Conservation (phyloP, 2,113 vertebrate species). For the Caloenas nicobarica region DNA sequence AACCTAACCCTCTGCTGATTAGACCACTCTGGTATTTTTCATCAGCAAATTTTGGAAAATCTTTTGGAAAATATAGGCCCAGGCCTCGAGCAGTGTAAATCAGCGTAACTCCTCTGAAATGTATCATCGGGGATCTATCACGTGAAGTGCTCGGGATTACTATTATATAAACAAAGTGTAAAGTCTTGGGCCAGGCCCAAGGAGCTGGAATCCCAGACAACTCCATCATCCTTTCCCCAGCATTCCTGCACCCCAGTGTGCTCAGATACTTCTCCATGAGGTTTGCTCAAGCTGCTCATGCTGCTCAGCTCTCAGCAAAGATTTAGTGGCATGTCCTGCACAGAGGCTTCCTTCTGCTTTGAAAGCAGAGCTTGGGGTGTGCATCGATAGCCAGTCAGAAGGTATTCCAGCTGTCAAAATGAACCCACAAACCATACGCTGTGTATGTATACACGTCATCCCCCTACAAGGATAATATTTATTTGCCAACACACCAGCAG, state of each 20-base stretch:
- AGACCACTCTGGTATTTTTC: slow-evolving; percentile 35
- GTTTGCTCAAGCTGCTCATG: background rate
- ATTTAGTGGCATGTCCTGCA: background rate
- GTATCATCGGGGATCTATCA: slow-evolving; percentile 8
- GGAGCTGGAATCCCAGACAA: slow-evolving; percentile 36
- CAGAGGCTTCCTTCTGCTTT: background rate
- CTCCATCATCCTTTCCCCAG: slow-evolving; percentile 24
- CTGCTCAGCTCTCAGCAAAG: background rate
- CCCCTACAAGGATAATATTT: background rate
- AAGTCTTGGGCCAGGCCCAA: slow-evolving; percentile 19
- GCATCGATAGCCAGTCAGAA: background rate
- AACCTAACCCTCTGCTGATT: background rate
- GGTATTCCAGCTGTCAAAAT: background rate
- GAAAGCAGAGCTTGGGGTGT: background rate
- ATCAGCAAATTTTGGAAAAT: slow-evolving; percentile 49
- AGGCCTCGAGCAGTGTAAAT: background rate
- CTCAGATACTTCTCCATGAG: background rate
- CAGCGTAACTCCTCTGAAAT: background rate
- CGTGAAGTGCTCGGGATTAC: slow-evolving; percentile 6
- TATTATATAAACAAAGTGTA: slow-evolving; percentile 54
- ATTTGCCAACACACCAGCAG: background rate
- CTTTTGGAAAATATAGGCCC: slow-evolving; percentile 47
- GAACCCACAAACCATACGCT: background rate
- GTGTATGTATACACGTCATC: background rate
- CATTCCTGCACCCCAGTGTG: background rate